Percentiles rank a stretch among this genome's conserved stretches.
phyloP scores from a whole-genome alignment of 2,113 vertebrate genomes.

The Bucco capensis region DNA sequence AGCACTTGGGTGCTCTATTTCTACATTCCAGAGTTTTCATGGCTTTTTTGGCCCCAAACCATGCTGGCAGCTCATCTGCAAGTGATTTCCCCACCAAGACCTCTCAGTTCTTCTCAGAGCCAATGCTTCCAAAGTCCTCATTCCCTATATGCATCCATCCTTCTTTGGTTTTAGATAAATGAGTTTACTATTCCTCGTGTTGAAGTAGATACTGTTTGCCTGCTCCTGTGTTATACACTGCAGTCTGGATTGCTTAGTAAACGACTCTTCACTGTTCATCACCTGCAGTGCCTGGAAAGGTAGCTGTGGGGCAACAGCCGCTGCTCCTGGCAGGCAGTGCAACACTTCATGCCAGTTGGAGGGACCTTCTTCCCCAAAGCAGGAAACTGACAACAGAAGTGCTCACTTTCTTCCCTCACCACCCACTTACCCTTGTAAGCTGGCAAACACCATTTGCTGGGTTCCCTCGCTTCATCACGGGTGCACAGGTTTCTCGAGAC shows the following conservation, averaged over 20 bases:
- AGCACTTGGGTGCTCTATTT: background rate
- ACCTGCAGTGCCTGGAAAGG: background rate
- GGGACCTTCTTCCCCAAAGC: constrained; percentile 22
- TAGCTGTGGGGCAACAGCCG: background rate
- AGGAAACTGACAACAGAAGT: constrained; percentile 1
- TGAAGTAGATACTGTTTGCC: background rate
- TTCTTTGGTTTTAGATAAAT: background rate
- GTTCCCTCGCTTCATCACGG: background rate
- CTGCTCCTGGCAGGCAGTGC: background rate
- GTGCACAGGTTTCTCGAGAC: background rate
- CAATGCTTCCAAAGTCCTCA: background rate
- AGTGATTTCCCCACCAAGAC: background rate
- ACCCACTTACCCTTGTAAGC: constrained; percentile 28
- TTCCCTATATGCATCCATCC: background rate
- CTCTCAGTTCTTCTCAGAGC: background rate
- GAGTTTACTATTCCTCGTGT: background rate
- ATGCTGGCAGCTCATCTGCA: background rate
- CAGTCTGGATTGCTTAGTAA: background rate
- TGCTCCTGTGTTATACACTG: background rate
- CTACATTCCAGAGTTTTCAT: background rate
- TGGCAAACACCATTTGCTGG: constrained; percentile 48
- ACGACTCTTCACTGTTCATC: constrained; percentile 17
- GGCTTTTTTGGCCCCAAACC: background rate
- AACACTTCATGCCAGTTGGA: constrained; percentile 22
- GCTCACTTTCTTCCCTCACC: background rate